Base-by-base conservation (phyloP, 2,113 vertebrate species). In the Microcebus jonahi region DNA sequence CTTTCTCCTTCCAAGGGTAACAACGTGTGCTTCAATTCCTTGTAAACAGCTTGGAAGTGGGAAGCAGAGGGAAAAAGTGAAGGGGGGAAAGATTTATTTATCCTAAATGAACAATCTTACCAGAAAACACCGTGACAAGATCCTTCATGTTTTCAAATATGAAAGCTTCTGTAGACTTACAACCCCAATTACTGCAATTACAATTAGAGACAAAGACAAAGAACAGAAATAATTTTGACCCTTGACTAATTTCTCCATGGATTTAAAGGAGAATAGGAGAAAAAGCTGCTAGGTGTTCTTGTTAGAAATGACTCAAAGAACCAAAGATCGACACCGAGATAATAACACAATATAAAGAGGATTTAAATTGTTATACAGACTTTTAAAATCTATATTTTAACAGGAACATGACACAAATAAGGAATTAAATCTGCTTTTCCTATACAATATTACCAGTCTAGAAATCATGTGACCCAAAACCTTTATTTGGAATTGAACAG, bases 301-400 rank as follows among this genome's bases (percentile, higher is more conserved):
- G 76, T 53, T 57, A 67, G 65, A 96, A 67, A 88, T 45, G 36
- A 92, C n/a, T 80, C n/a, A 59, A 88, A 88, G 84, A 87, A 39
- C 14, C 92, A 73, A 81, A 91, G 75, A 84, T 50, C 68, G 71
- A 83, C 21, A 83, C 2, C 15, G 11, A 15, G 27, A 3, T 42
- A 70, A 90, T 42, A 88, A 50, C 27, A 88, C 25, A 36, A 75
- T 8, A 34, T 84, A 88, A 84, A 63, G 0, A 88, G 63, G 39
- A 70, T 61, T 73, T 36, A 73, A 61, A 82, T 11, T 48, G 29
- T 39, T 73, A 55, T 0, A 61, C 0, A 42, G 71, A n/a, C 27
- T 59, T 4, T 57, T 70, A 61, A 84, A 29, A 84, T 39, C 61
- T 13, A 4, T 29, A 63, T 63, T 63, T 63, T 63, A 63, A 63